A percentile compares a stretch with the other conserved stretches of the same genome.
These are phyloP conservation scores for Aromia moschata DNA, from an alignment of 2,888 invertebrate species.

Conservation along the genomic window DNA sequence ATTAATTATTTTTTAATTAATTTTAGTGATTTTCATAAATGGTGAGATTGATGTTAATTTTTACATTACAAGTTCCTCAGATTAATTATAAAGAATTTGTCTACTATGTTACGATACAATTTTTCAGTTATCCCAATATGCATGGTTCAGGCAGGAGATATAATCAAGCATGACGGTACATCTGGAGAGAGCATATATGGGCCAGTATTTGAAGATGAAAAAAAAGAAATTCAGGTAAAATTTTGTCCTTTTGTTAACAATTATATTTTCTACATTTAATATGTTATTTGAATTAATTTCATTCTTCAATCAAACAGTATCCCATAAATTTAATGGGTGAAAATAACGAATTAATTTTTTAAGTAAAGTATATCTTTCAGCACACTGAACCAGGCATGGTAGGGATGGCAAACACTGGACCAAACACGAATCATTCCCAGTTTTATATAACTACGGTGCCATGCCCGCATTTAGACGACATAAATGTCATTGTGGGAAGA, in stretches of 20 bases:
- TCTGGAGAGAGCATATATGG: constrained; percentile 97
- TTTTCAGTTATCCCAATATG: constrained; percentile 82
- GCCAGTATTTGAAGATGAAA: constrained; percentile 85
- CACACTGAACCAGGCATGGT: constrained; percentile 74
- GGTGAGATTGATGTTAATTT: too few species aligned
- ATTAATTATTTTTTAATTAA: too few species aligned
- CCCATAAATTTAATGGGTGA: too few species aligned
- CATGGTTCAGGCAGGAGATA: constrained; percentile 88
- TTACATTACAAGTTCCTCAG: too few species aligned
- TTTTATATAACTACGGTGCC: constrained; percentile 88
- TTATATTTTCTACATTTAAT: too few species aligned
- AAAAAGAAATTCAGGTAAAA: constrained; percentile 54
- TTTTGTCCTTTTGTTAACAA: too few species aligned
- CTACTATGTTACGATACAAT: too few species aligned
- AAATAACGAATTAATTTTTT: neutral
- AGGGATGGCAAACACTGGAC: constrained; percentile 84
- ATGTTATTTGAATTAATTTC: too few species aligned
- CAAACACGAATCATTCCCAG: constrained; percentile 92
- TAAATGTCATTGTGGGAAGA: constrained; percentile 84
- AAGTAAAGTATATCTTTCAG: constrained; percentile 41
- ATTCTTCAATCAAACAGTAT: too few species aligned
- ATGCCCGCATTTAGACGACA: constrained; percentile 80
- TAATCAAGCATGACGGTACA: constrained; percentile 82
- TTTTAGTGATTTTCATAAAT: too few species aligned
- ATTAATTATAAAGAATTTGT: too few species aligned